A percentile compares a stretch with the other conserved stretches of the same genome.
phyloP scores from a whole-genome alignment of 2,888 invertebrate species.

The Yponomeuta plumbellus region DNA sequence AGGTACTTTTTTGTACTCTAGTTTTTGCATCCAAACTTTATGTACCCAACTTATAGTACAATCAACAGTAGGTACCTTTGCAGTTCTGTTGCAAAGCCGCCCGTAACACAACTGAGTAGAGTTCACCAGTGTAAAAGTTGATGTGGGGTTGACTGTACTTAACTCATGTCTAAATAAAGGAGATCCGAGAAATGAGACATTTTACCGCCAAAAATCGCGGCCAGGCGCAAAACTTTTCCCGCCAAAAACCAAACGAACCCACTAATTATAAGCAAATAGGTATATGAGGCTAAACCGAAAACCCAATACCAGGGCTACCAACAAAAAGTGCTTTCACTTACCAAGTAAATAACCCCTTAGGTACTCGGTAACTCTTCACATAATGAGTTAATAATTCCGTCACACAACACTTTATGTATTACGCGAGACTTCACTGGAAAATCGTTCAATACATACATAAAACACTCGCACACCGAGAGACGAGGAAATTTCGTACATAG shows the following conservation, averaged over 20 bases:
- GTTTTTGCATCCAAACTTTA: too few species aligned
- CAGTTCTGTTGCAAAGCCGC: too few species aligned
- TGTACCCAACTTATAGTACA: too few species aligned
- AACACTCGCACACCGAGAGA: conserved; percentile 40
- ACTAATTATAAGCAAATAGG: conserved; percentile 2
- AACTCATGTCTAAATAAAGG: too few species aligned
- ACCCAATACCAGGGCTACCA: conserved; percentile 43
- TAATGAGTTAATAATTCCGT: conserved; percentile 68
- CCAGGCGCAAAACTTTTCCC: neutral
- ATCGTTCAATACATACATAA: conserved; percentile 42
- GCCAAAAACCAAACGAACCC: neutral
- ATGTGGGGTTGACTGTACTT: too few species aligned
- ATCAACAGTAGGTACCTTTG: too few species aligned
- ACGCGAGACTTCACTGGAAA: conserved; percentile 54
- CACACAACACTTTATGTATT: conserved; percentile 46
- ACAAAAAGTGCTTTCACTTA: conserved; percentile 69
- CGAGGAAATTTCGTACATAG: conserved; percentile 65
- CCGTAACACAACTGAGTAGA: too few species aligned
- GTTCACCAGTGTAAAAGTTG: too few species aligned
- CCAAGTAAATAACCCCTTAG: conserved; percentile 69
- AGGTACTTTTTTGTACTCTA: too few species aligned
- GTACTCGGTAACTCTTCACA: conserved; percentile 70
- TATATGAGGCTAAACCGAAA: neutral
- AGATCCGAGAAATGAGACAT: too few species aligned
- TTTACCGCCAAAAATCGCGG: neutral